A percentile compares a stretch with the other conserved stretches of the same genome.
These are phyloP conservation scores for Microcebus griseorufus DNA, from an alignment of 2,113 vertebrate species.

Conservation along the genomic window DNA sequence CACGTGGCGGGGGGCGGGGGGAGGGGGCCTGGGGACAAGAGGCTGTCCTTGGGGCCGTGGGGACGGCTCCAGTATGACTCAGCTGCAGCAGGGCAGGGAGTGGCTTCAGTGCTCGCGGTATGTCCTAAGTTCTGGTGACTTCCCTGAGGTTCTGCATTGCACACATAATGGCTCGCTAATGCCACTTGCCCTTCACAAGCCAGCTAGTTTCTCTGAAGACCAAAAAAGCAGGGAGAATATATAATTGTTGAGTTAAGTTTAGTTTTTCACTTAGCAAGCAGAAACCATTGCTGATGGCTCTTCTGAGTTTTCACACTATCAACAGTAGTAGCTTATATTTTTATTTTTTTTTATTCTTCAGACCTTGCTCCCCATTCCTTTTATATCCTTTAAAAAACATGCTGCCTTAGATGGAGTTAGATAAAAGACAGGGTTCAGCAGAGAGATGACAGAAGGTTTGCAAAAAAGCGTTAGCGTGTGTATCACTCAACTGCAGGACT, in stretches of 20 bases:
- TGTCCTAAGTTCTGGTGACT: not conserved
- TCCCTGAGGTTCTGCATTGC: not conserved
- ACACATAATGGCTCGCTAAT: not conserved
- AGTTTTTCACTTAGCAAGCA: not conserved
- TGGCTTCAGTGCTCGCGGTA: not conserved
- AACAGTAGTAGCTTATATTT: not conserved
- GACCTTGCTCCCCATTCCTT: not conserved
- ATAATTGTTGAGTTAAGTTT: conserved; percentile 19
- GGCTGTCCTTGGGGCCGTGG: not conserved
- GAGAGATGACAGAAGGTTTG: not conserved
- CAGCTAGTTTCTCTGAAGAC: conserved; percentile 45
- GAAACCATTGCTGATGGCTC: conserved; percentile 48
- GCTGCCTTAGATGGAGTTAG: not conserved
- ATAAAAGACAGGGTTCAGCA: not conserved
- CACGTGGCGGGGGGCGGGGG: fast-evolving
- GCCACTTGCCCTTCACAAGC: not conserved
- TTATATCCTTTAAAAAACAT: not conserved
- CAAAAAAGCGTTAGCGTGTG: fast-evolving
- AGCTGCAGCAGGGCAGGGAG: not conserved
- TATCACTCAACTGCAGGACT: not conserved
- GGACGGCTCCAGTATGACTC: not conserved
- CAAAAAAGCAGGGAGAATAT: not conserved
- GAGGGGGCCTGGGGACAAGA: too few relatives aligned
- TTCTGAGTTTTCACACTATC: not conserved
- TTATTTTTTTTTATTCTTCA: not conserved